A percentile compares a stretch with the other conserved stretches of the same genome.
Evolutionary conservation across 2,113 vertebrate genomes (phyloP).

Genomic region (Sciurus niger): DNA sequence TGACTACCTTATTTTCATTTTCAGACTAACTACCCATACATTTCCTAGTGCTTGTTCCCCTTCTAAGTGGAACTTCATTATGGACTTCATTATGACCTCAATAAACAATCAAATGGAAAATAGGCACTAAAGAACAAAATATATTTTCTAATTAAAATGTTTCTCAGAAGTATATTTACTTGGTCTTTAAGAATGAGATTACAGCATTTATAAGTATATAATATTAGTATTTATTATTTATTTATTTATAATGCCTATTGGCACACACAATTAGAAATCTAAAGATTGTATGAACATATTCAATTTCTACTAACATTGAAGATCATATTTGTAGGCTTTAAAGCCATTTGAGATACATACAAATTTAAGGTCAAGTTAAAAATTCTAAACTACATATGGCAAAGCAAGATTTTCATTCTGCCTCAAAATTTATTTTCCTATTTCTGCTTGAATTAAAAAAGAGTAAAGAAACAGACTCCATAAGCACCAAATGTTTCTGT

Average conservation of each 20-base stretch:
- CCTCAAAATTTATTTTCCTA: neutral
- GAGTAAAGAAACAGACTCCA: neutral
- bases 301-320: neutral
- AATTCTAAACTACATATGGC: neutral
- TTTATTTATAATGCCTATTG: neutral
- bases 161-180: neutral
- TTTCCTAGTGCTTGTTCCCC: neutral
- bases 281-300: neutral
- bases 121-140: neutral
- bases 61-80: neutral
- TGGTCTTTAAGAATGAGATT: neutral
- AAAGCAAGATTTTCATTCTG: constrained; percentile 8
- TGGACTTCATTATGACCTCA: neutral
- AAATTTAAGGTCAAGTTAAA: neutral
- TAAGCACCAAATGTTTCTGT: neutral
- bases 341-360: neutral
- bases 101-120: neutral
- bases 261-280: neutral
- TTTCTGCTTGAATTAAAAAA: neutral
- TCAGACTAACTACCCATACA: neutral
- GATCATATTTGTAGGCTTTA: neutral
- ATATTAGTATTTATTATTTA: neutral
- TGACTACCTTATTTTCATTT: neutral
- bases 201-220: neutral
- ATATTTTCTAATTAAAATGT: neutral